These are phyloP conservation scores for Anser cygnoides DNA, from an alignment of 2,113 vertebrate species.

Conservation along the genomic window DNA sequence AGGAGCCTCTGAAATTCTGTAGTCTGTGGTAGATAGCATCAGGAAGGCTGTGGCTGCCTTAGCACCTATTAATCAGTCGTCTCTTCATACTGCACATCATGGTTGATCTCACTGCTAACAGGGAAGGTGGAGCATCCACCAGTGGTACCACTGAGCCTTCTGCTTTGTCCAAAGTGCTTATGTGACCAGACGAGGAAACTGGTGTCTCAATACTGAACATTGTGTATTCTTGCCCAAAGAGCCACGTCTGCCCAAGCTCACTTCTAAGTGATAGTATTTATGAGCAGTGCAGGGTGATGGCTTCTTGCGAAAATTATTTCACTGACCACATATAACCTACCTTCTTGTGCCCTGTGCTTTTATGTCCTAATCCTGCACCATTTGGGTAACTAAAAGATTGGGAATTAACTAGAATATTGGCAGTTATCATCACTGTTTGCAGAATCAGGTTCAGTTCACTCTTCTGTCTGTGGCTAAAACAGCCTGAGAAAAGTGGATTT, in stretches of 20 bases:
- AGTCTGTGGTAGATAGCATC: background rate
- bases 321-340: background rate
- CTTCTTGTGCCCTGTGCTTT: background rate
- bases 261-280: background rate
- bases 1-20: background rate
- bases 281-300: background rate
- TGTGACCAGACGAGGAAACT: rapidly evolving
- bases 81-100: background rate
- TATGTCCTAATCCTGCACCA: background rate
- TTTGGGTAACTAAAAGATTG: background rate
- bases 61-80: background rate
- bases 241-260: background rate
- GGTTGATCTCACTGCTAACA: background rate
- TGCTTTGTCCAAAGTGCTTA: background rate
- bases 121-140: background rate
- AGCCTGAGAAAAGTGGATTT: background rate
- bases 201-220: background rate
- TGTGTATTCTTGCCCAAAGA: background rate
- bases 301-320: background rate
- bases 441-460: background rate
- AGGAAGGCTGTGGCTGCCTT: background rate
- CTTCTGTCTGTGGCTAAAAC: background rate
- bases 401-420: background rate
- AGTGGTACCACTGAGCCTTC: background rate
- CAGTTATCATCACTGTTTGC: background rate